Percentiles rank a stretch among this genome's conserved stretches.
phyloP scores from a whole-genome alignment of 2,113 vertebrate species.

The Dipodomys merriami region DNA sequence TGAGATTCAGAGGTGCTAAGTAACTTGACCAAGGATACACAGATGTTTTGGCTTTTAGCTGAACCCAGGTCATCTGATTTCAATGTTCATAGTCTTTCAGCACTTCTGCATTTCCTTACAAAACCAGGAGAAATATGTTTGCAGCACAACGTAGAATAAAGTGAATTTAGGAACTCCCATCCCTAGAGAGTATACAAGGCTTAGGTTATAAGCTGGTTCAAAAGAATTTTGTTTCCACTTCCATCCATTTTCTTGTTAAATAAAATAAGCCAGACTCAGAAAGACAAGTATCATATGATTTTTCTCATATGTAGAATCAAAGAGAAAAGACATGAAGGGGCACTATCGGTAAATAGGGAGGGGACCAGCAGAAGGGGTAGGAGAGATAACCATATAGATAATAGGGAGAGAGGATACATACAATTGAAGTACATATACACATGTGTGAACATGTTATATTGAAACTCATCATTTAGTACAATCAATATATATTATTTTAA shows the following conservation, averaged over 20 bases:
- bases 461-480: background rate
- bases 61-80: background rate
- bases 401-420: background rate
- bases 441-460: background rate
- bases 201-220: background rate
- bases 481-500: background rate
- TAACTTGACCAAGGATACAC: background rate
- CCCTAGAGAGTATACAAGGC: background rate
- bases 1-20: background rate
- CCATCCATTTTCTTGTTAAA: background rate
- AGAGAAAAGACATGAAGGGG: background rate
- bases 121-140: background rate
- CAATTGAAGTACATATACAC: background rate
- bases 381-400: background rate
- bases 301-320: background rate
- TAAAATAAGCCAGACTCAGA: background rate
- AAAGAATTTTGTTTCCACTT: background rate
- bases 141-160: background rate
- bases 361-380: background rate
- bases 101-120: background rate
- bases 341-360: background rate
- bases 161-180: background rate
- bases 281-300: background rate
- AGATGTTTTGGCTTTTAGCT: background rate
- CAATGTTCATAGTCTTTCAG: background rate